Evolutionary conservation across 2,797 vertebrate species (phyloP).

Genomic region (Echeneis naucrates): DNA sequence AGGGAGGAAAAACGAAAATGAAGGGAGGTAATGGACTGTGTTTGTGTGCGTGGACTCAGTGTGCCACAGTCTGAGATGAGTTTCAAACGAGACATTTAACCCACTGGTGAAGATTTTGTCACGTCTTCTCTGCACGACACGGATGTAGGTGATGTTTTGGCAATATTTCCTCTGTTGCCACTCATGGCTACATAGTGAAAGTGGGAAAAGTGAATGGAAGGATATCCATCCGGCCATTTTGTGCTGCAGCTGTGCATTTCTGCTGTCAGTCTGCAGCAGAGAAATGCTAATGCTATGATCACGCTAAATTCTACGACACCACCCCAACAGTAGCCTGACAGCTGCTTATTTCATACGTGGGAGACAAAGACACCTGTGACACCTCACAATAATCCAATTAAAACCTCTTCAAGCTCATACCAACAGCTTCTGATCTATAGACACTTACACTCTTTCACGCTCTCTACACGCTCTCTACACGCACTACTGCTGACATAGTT

Average conservation of each 20-base stretch:
- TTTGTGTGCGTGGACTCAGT: not conserved
- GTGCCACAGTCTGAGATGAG: not conserved
- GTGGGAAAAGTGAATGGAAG: not conserved
- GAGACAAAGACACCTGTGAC: not conserved
- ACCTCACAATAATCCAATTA: not conserved
- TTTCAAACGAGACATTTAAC: not conserved
- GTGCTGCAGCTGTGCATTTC: not conserved
- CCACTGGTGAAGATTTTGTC: not conserved
- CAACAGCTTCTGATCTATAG: not conserved
- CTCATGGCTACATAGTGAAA: not conserved
- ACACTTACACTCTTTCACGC: not conserved
- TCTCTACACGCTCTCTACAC: too few species aligned
- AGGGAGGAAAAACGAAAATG: conserved; percentile 8
- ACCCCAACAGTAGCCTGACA: not conserved
- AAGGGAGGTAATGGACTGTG: not conserved
- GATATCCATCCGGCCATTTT: not conserved
- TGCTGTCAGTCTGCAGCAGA: not conserved
- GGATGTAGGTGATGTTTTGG: not conserved
- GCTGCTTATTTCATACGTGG: not conserved
- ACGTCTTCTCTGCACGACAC: too few species aligned
- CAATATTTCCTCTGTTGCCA: too few species aligned
- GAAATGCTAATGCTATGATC: not conserved
- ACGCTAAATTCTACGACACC: not conserved
- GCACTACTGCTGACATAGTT: not conserved
- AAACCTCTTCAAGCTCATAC: not conserved